These are phyloP conservation scores for Idaea dimidiata DNA, from an alignment of 2,888 invertebrate genomes.

Conservation along the genomic window DNA sequence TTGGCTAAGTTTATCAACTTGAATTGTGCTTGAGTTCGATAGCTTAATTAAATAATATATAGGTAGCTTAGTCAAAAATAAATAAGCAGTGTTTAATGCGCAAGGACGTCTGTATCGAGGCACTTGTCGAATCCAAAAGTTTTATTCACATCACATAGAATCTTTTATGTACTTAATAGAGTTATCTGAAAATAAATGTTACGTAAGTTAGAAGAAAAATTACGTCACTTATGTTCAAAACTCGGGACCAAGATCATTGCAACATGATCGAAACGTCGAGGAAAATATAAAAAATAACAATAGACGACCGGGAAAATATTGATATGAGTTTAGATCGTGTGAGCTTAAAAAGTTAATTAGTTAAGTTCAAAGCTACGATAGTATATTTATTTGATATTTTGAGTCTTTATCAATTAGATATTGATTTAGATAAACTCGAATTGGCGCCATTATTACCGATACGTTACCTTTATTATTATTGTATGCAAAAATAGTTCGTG, in stretches of 20 bases:
- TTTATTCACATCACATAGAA: conserved; percentile 41
- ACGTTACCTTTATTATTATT: background rate
- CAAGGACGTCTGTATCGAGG: conserved; percentile 46
- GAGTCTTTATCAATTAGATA: background rate
- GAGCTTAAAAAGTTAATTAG: too few species aligned
- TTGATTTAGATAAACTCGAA: background rate
- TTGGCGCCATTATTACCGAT: background rate
- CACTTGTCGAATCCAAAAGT: conserved; percentile 37
- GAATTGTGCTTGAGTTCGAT: background rate
- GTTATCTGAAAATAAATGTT: conserved; percentile 31
- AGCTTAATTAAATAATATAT: background rate
- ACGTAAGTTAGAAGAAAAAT: conserved; percentile 18
- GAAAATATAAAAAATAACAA: too few species aligned
- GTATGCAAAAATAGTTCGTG: conserved; percentile 22
- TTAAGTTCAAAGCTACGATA: background rate
- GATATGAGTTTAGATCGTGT: too few species aligned
- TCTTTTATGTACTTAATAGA: conserved; percentile 15
- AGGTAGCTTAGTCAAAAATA: background rate
- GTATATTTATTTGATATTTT: background rate
- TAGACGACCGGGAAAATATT: too few species aligned
- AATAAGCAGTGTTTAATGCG: background rate
- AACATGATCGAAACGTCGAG: too few species aligned
- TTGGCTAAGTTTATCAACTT: too few species aligned
- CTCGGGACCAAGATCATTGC: too few species aligned
- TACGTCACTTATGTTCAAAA: background rate